A percentile compares a stretch with the other conserved stretches of the same genome.
Conservation (phyloP, 2,113 vertebrate genomes). For the Oenanthe melanoleuca region DNA sequence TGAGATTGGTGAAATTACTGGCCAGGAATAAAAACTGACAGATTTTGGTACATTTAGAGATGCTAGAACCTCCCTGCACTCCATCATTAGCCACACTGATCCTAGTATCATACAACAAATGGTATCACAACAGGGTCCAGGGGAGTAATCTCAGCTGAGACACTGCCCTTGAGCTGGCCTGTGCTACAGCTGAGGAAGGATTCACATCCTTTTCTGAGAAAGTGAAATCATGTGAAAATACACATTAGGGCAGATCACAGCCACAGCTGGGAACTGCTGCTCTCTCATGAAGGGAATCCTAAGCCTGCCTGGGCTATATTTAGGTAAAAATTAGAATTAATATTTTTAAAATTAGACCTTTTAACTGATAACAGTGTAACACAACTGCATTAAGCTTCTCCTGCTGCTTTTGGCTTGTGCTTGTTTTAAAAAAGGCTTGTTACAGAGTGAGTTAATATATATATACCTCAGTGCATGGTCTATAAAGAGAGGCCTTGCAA, state of each 20-base stretch:
- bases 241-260: neutral
- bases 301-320: neutral
- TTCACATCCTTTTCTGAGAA: neutral
- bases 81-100: neutral
- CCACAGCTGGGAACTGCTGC: neutral
- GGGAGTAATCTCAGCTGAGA: neutral
- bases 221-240: neutral
- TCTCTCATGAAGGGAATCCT: neutral
- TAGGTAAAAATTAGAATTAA: conserved; percentile 48
- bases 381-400: neutral
- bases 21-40: neutral
- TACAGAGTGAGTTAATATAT: neutral
- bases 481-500: neutral
- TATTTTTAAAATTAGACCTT: conserved; percentile 6
- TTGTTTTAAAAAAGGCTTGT: neutral
- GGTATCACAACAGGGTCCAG: neutral
- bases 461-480: neutral
- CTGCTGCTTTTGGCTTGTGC: neutral
- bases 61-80: neutral
- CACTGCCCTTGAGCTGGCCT: neutral
- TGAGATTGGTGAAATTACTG: neutral
- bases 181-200: neutral
- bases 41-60: neutral
- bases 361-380: neutral
- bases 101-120: neutral